A percentile compares a stretch with the other conserved stretches of the same genome.
phyloP scores from a whole-genome alignment of 2,113 vertebrate genomes.

The Acanthochromis polyacanthus region DNA sequence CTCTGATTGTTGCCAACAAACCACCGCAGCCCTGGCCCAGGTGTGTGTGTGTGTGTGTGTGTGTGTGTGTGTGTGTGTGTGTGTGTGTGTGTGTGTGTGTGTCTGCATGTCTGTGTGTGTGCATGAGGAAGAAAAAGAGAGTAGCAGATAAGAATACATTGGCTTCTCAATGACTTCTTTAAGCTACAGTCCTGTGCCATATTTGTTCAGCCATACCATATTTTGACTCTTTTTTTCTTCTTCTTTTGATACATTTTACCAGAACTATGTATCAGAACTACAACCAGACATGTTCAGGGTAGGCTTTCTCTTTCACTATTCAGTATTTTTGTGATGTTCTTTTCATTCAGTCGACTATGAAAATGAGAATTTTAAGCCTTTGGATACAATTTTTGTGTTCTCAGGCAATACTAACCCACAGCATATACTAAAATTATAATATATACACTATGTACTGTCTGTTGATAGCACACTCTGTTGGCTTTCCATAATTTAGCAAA shows the following conservation, averaged over 20 bases:
- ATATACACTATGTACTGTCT: too few species aligned
- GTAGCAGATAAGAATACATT: background rate
- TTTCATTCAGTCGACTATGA: background rate
- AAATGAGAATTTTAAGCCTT: too few species aligned
- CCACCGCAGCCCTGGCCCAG: constrained; percentile 20
- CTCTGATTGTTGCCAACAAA: constrained; percentile 68
- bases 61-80: constrained; percentile 21
- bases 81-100: constrained; percentile 24
- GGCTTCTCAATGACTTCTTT: background rate
- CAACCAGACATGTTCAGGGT: background rate
- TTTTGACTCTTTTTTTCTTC: background rate
- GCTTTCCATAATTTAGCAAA: background rate
- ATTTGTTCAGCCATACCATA: background rate
- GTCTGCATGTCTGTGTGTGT: constrained; percentile 12
- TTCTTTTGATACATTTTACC: too few species aligned
- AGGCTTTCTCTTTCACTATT: background rate
- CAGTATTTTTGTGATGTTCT: background rate
- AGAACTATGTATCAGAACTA: background rate
- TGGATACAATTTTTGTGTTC: too few species aligned
- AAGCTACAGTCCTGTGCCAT: too few species aligned
- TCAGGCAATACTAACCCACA: background rate
- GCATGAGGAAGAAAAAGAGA: background rate
- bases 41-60: constrained; percentile 40
- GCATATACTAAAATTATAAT: background rate
- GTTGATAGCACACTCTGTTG: background rate